phyloP scores from a whole-genome alignment of 2,888 invertebrate species.

The Phortica magna region DNA sequence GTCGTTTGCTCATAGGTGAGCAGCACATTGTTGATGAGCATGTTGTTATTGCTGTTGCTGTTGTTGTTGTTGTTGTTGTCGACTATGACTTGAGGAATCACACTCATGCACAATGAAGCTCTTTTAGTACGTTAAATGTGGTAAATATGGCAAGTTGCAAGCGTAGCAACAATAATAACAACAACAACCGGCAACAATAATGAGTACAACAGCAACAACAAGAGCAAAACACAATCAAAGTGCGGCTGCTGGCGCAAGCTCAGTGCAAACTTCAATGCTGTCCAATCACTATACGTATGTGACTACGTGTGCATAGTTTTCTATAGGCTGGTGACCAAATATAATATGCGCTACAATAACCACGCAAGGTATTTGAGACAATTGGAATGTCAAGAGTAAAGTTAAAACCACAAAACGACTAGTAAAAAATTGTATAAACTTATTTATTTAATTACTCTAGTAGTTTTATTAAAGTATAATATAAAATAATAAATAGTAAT shows the following conservation, averaged over 20 bases:
- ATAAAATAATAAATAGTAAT: neutral
- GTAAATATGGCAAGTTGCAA: slow-evolving; percentile 33
- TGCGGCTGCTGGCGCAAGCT: slow-evolving; percentile 51
- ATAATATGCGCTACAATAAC: neutral
- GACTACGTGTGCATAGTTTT: neutral
- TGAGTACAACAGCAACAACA: slow-evolving; percentile 31
- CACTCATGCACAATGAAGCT: slow-evolving; percentile 19
- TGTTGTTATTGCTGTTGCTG: slow-evolving; percentile 17
- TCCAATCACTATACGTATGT: neutral
- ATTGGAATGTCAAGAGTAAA: neutral
- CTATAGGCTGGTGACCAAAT: neutral
- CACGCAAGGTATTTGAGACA: neutral
- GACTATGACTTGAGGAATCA: slow-evolving; percentile 11
- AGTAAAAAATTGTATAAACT: too few species aligned
- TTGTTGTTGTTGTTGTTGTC: neutral
- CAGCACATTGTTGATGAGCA: neutral
- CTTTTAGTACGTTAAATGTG: slow-evolving; percentile 30
- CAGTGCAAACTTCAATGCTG: slow-evolving; percentile 52
- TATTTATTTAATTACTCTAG: too few species aligned
- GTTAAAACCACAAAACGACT: neutral
- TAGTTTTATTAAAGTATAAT: too few species aligned
- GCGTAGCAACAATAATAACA: slow-evolving; percentile 40
- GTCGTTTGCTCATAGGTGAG: neutral
- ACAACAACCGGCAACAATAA: slow-evolving; percentile 41
- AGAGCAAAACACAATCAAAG: slow-evolving; percentile 43